These are phyloP conservation scores for Drosophila setosimentum DNA, from an alignment of 2,888 invertebrate genomes.

Conservation along the genomic window DNA sequence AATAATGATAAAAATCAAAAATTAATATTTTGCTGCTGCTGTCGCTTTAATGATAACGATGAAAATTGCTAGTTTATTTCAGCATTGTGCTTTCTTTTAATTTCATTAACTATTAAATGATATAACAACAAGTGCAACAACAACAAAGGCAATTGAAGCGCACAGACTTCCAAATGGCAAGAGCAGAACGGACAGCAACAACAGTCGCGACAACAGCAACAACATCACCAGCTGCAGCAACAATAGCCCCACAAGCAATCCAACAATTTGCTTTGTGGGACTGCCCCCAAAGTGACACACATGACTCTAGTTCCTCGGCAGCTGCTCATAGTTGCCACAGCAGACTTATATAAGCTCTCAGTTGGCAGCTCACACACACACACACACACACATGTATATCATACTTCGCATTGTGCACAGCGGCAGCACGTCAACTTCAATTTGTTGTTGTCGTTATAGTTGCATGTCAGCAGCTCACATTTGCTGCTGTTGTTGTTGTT, in stretches of 20 bases:
- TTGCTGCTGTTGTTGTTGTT: constrained; percentile 17
- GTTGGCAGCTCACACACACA: constrained; percentile 19
- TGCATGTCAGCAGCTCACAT: constrained; percentile 41
- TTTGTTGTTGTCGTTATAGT: constrained; percentile 46
- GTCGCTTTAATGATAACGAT: background rate
- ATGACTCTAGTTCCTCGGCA: constrained; percentile 19
- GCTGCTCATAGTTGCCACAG: constrained; percentile 28
- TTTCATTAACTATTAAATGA: constrained; percentile 14
- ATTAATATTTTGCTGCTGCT: constrained; percentile 17
- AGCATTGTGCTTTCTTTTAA: constrained; percentile 27
- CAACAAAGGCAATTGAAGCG: constrained; percentile 34
- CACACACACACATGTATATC: constrained; percentile 49
- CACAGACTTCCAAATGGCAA: constrained; percentile 31
- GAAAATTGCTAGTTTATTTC: constrained; percentile 1
- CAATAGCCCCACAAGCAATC: constrained; percentile 14
- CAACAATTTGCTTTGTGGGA: constrained; percentile 27
- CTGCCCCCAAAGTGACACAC: constrained; percentile 38
- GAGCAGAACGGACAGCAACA: constrained; percentile 19
- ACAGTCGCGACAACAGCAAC: constrained; percentile 16
- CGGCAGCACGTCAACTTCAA: constrained; percentile 58
- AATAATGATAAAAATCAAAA: background rate
- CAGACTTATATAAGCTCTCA: constrained; percentile 48
- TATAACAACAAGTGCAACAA: constrained; percentile 13
- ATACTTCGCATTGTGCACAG: constrained; percentile 55
- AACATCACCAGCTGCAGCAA: constrained; percentile 28